Percentiles rank a stretch among this genome's conserved stretches.
Conservation (phyloP, 2,113 vertebrate species). For the Nesogale talazaci region DNA sequence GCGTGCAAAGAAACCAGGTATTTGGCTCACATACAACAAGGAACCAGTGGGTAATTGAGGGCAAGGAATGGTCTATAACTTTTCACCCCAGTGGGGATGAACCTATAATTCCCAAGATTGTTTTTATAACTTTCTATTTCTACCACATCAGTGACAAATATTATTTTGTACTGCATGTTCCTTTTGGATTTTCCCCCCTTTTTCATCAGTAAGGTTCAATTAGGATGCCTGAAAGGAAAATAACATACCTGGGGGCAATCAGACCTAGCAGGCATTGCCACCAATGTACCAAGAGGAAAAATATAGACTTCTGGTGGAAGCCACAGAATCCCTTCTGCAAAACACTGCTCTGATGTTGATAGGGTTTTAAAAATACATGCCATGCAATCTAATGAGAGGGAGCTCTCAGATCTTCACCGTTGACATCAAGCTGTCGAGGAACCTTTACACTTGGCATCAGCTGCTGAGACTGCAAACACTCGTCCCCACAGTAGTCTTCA, state of each 20-base stretch:
- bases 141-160: conserved; percentile 80
- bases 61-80: conserved; percentile 72
- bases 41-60: conserved; percentile 79
- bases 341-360: conserved; percentile 61
- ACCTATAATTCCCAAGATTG: conserved; percentile 83
- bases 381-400: conserved; percentile 73
- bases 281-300: conserved; percentile 56
- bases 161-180: conserved; percentile 84
- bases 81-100: conserved; percentile 76
- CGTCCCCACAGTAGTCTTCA: neutral
- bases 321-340: conserved; percentile 48
- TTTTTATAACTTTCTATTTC: conserved; percentile 82
- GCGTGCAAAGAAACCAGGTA: conserved; percentile 65
- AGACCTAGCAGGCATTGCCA: conserved; percentile 38
- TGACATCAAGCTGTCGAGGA: conserved; percentile 70
- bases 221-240: conserved; percentile 79
- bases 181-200: conserved; percentile 64
- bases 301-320: conserved; percentile 70
- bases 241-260: conserved; percentile 63
- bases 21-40: conserved; percentile 64
- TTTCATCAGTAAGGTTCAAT: conserved; percentile 72
- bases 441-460: conserved; percentile 45
- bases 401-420: conserved; percentile 59
- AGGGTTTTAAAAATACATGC: conserved; percentile 50
- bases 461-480: neutral